These are phyloP conservation scores for Tiphia femorata DNA, from an alignment of 2,888 invertebrate species.

Conservation along the genomic window DNA sequence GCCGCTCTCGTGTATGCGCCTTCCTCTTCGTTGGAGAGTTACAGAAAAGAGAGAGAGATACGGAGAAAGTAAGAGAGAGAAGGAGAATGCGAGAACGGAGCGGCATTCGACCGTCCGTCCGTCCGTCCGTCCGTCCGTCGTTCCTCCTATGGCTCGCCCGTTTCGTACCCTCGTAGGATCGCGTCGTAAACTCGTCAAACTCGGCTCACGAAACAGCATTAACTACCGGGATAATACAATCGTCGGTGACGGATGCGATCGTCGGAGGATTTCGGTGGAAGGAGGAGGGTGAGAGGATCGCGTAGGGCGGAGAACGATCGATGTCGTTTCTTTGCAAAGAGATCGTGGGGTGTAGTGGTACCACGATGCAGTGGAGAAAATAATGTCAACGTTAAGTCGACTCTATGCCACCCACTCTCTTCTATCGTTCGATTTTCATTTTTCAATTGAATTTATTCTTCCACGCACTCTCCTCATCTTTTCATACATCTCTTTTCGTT, in stretches of 20 bases:
- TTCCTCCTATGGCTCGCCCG: slow-evolving; percentile 40
- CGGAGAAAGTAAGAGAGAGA: slow-evolving; percentile 11
- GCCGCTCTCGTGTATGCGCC: not conserved
- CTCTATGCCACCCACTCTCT: too few species aligned
- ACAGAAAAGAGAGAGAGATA: not conserved
- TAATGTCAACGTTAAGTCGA: too few species aligned
- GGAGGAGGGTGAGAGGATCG: not conserved
- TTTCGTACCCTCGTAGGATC: slow-evolving; percentile 58
- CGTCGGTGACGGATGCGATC: slow-evolving; percentile 44
- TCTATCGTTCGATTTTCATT: too few species aligned
- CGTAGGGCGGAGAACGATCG: not conserved
- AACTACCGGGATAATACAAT: slow-evolving; percentile 68
- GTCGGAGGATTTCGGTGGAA: not conserved
- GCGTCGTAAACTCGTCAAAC: slow-evolving; percentile 68
- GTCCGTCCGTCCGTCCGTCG: slow-evolving; percentile 42
- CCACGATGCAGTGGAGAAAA: too few species aligned
- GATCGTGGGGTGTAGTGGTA: too few species aligned
- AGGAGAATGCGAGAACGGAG: slow-evolving; percentile 2
- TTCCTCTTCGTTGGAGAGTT: too few species aligned
- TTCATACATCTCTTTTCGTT: too few species aligned
- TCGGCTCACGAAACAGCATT: slow-evolving; percentile 66
- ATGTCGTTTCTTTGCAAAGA: too few species aligned
- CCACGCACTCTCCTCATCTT: too few species aligned
- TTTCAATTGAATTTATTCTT: too few species aligned
- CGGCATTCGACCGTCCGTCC: slow-evolving; percentile 17